Evolutionary conservation across 1,140 invertebrate species (phyloP).

Genomic region (Neelides sp.): DNA sequence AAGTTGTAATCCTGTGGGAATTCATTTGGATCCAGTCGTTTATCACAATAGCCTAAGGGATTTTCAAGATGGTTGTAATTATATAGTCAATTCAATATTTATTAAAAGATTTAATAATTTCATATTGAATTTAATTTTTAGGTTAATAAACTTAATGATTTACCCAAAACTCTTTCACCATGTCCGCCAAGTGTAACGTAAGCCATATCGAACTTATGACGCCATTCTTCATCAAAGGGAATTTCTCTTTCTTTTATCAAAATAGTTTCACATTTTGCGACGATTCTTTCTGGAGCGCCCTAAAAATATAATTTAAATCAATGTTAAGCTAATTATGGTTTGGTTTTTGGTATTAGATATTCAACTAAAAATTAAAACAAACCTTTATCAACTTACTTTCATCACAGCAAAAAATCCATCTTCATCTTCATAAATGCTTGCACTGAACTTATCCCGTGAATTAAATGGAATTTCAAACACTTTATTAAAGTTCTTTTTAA

Average conservation of each 20-base stretch:
- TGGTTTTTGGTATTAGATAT: too few species aligned
- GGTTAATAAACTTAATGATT: not conserved
- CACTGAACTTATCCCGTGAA: slow-evolving; percentile 72
- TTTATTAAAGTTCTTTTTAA: slow-evolving; percentile 51
- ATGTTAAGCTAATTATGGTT: not conserved
- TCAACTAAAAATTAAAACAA: too few species aligned
- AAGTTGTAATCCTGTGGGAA: slow-evolving; percentile 42
- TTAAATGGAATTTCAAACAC: slow-evolving; percentile 62
- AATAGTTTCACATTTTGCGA: slow-evolving; percentile 61
- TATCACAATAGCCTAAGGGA: slow-evolving; percentile 41
- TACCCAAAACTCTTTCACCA: slow-evolving; percentile 64
- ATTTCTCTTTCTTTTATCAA: slow-evolving; percentile 50
- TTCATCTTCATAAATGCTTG: slow-evolving; percentile 49
- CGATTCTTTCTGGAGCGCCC: slow-evolving; percentile 80
- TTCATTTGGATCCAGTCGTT: slow-evolving; percentile 36
- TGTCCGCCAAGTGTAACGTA: slow-evolving; percentile 65
- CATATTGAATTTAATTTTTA: too few species aligned
- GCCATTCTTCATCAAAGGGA: slow-evolving; percentile 46
- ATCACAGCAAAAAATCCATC: slow-evolving; percentile 28
- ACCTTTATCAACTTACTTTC: too few species aligned
- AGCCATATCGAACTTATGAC: slow-evolving; percentile 52
- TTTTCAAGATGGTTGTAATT: not conserved
- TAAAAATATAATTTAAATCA: slow-evolving; percentile 34
- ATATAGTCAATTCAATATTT: too few species aligned
- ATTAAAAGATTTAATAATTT: too few species aligned